These are phyloP conservation scores for Drosophila pallidifrons DNA, from an alignment of 1,140 invertebrate species.

Conservation along the genomic window DNA sequence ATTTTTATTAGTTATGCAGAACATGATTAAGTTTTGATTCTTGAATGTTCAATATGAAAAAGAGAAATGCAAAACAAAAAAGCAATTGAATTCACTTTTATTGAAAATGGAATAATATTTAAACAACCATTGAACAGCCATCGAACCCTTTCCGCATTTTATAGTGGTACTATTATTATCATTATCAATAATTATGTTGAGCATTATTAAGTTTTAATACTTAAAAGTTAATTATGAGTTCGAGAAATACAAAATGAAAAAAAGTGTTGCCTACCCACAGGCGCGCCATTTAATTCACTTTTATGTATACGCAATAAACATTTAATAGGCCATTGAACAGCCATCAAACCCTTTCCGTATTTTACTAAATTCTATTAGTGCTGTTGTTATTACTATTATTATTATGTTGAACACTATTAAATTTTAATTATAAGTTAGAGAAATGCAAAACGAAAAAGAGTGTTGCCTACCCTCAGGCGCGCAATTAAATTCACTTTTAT, in stretches of 20 bases:
- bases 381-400: not conserved
- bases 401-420: not conserved
- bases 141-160: not conserved
- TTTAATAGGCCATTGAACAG: conserved; percentile 10
- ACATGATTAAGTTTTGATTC: too few species aligned
- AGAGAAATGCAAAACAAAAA: too few species aligned
- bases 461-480: conserved; percentile 14
- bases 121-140: conserved; percentile 8
- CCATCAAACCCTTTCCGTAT: not conserved
- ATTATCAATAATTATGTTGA: not conserved
- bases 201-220: too few species aligned
- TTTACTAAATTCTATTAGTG: too few species aligned
- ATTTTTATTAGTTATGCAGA: not conserved
- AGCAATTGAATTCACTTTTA: conserved; percentile 3
- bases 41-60: too few species aligned
- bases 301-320: not conserved
- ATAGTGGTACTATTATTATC: not conserved
- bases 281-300: conserved; percentile 16
- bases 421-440: too few species aligned
- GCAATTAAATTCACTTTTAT: conserved; percentile 5
- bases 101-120: not conserved
- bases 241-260: too few species aligned
- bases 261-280: conserved; percentile 1
- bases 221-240: too few species aligned
- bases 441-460: too few species aligned